These are phyloP conservation scores for Pangasius djambal DNA, from an alignment of 2,797 vertebrate genomes.

Conservation along the genomic window DNA sequence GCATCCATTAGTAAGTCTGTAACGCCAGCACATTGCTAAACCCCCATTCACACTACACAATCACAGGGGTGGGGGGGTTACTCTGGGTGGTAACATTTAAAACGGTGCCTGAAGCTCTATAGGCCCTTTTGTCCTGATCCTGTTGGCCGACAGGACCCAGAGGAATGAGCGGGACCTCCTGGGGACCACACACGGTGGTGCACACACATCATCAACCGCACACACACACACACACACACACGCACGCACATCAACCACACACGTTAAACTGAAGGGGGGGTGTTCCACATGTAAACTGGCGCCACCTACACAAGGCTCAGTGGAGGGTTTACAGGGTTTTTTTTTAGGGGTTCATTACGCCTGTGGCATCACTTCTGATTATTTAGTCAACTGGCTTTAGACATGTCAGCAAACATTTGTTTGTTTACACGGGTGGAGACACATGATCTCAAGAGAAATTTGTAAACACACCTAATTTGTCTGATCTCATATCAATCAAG, in stretches of 20 bases:
- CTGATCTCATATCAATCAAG: neutral
- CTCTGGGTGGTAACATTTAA: slow-evolving; percentile 45
- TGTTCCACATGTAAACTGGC: slow-evolving; percentile 37
- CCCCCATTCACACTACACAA: neutral
- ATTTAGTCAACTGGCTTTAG: neutral
- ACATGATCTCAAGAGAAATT: no score
- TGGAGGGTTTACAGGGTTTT: neutral
- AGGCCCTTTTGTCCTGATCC: slow-evolving; percentile 66
- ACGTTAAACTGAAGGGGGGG: slow-evolving; percentile 2
- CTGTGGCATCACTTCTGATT: neutral
- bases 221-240: slow-evolving; percentile 22
- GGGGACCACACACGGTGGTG: slow-evolving; percentile 71
- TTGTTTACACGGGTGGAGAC: neutral
- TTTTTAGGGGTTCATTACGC: neutral
- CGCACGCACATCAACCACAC: slow-evolving; percentile 4
- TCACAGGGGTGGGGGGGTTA: neutral
- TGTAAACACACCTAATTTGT: neutral
- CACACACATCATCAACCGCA: neutral
- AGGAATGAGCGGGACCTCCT: slow-evolving; percentile 52
- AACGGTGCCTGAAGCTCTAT: slow-evolving; percentile 56
- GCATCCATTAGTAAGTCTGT: neutral
- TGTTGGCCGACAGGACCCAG: slow-evolving; percentile 75
- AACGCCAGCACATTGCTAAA: slow-evolving; percentile 12
- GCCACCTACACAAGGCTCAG: slow-evolving; percentile 20
- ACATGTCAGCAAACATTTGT: neutral